These are phyloP conservation scores for Eira barbara DNA, from an alignment of 2,113 vertebrate genomes.

Conservation along the genomic window DNA sequence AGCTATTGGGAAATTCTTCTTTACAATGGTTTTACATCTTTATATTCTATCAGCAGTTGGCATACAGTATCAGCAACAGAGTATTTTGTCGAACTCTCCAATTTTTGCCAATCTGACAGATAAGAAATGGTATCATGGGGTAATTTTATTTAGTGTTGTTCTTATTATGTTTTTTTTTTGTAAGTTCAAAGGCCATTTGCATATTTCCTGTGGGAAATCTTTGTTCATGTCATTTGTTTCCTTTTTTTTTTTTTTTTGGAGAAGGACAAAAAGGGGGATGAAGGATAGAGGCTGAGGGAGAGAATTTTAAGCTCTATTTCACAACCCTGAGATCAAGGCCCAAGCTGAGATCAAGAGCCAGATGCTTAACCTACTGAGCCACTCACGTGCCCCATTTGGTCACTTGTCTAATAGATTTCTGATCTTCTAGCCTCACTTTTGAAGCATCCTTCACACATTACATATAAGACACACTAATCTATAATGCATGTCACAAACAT, in stretches of 20 bases:
- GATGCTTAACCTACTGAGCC: neutral
- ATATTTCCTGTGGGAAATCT: neutral
- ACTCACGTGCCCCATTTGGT: neutral
- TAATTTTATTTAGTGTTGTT: neutral
- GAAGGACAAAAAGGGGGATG: neutral
- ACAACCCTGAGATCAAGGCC: neutral
- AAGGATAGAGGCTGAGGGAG: neutral
- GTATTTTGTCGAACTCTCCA: neutral
- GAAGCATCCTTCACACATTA: neutral
- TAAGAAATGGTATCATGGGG: neutral
- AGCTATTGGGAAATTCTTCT: neutral
- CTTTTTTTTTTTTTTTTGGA: neutral
- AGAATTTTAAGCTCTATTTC: neutral
- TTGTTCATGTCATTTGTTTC: neutral
- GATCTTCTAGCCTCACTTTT: neutral
- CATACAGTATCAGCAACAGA: neutral
- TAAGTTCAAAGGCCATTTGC: neutral
- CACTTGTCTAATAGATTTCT: neutral
- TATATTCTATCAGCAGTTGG: neutral
- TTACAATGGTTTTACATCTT: neutral
- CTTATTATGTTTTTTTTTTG: neutral
- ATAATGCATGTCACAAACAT: neutral
- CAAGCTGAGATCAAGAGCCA: neutral
- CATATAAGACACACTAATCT: neutral
- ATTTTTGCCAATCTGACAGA: neutral